phyloP scores from a whole-genome alignment of 2,797 vertebrate genomes.

The Vultur gryphus region DNA sequence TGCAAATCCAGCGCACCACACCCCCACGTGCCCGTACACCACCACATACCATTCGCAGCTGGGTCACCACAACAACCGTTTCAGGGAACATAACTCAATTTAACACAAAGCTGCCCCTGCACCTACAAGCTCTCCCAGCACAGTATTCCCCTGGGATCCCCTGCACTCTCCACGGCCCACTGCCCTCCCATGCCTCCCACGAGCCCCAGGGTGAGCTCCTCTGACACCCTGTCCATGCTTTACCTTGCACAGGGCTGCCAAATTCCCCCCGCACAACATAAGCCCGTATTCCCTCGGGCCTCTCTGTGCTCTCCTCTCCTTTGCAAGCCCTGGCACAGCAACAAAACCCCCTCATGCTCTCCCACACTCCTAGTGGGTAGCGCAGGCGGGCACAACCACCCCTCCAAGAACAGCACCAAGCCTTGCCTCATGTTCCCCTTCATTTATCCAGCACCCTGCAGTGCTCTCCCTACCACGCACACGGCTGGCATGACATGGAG shows the following conservation, averaged over 20 bases:
- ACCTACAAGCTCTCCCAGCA: neutral
- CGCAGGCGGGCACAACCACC: neutral
- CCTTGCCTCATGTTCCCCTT: fast-evolving
- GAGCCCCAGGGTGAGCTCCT: neutral
- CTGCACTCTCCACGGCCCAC: fast-evolving
- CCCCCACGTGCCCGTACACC: fast-evolving
- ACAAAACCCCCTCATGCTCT: neutral
- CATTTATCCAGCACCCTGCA: neutral
- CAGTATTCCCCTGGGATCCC: neutral
- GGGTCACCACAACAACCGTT: neutral
- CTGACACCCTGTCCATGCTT: neutral
- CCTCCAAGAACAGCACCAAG: neutral
- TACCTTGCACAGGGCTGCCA: neutral
- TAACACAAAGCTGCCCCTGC: neutral
- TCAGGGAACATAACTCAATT: fast-evolving
- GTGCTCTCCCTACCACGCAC: fast-evolving
- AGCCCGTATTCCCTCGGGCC: fast-evolving
- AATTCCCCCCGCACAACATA: fast-evolving
- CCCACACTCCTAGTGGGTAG: neutral
- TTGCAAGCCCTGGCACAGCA: neutral
- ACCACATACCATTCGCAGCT: neutral
- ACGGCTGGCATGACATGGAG: neutral
- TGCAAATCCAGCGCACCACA: neutral
- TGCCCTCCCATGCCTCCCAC: neutral
- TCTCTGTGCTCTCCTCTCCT: neutral